phyloP scores from a whole-genome alignment of 2,888 invertebrate genomes.

The Spisula subtruncata region DNA sequence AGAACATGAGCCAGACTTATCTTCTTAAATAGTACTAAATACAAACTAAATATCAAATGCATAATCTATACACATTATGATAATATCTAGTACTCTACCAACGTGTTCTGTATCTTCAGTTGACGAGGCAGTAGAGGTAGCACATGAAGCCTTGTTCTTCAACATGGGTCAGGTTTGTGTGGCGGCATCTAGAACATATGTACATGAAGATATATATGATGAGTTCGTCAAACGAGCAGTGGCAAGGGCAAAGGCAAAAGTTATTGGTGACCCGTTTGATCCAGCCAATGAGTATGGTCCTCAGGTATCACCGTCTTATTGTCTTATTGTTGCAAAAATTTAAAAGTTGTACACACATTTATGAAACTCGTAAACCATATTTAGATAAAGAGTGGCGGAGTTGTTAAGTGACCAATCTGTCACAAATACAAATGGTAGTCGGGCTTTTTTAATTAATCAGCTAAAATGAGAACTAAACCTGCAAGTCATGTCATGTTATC shows the following conservation, averaged over 20 bases:
- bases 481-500: too few species aligned
- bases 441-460: too few species aligned
- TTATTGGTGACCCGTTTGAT: conserved; percentile 96
- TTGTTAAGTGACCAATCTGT: too few species aligned
- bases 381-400: too few species aligned
- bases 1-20: too few species aligned
- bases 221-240: conserved; percentile 94
- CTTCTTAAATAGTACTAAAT: not conserved
- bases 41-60: too few species aligned
- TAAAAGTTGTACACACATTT: too few species aligned
- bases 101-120: conserved; percentile 70
- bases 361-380: too few species aligned
- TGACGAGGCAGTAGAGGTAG: conserved; percentile 79
- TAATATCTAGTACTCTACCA: not conserved
- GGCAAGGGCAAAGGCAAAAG: conserved; percentile 92
- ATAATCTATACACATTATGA: too few species aligned
- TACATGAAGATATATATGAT: conserved; percentile 96
- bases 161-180: conserved; percentile 98
- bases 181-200: conserved; percentile 96
- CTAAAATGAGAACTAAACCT: too few species aligned
- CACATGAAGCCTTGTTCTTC: conserved; percentile 95
- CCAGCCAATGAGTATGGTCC: conserved; percentile 95
- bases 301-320: conserved; percentile 90
- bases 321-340: too few species aligned
- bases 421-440: too few species aligned